Evolutionary conservation across 2,797 vertebrate genomes (phyloP).

Genomic region (Typhlichthys subterraneus): DNA sequence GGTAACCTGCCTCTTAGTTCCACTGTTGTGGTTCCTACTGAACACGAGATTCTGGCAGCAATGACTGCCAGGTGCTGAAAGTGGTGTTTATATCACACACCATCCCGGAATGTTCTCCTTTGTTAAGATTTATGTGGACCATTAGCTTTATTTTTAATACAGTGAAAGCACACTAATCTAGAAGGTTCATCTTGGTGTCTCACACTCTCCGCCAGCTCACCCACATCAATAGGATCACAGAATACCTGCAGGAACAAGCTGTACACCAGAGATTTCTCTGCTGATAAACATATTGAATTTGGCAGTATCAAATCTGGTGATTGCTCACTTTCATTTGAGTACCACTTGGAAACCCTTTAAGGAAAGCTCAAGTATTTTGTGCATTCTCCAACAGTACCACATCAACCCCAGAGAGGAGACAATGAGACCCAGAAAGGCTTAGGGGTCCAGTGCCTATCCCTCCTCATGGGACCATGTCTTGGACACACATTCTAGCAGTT

Average conservation of each 20-base stretch:
- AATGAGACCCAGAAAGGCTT: conserved; percentile 68
- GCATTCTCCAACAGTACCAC: conserved; percentile 55
- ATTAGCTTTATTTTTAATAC: conserved; percentile 67
- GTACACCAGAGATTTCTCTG: conserved; percentile 58
- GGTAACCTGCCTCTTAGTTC: conserved; percentile 50
- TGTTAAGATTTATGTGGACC: conserved; percentile 70
- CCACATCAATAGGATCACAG: conserved; percentile 62
- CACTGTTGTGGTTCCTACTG: conserved; percentile 58
- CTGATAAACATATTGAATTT: conserved; percentile 48
- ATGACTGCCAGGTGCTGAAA: conserved; percentile 68
- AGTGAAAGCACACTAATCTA: conserved; percentile 56
- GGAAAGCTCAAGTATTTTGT: conserved; percentile 43
- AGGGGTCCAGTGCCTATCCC: conserved; percentile 64
- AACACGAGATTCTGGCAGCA: conserved; percentile 68
- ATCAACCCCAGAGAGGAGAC: conserved; percentile 56
- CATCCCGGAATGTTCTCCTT: conserved; percentile 57
- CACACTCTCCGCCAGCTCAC: conserved; percentile 43
- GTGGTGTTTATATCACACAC: conserved; percentile 71
- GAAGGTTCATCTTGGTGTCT: conserved; percentile 64
- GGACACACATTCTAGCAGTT: conserved; percentile 73
- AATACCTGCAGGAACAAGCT: conserved; percentile 60
- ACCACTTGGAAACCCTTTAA: conserved; percentile 40
- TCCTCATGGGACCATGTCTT: conserved; percentile 72
- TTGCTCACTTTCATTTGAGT: conserved; percentile 51
- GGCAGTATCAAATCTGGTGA: conserved; percentile 43